Percentiles rank a stretch among this genome's conserved stretches.
Conservation (phyloP, 2,113 vertebrate genomes). For the Argyrosomus japonicus region DNA sequence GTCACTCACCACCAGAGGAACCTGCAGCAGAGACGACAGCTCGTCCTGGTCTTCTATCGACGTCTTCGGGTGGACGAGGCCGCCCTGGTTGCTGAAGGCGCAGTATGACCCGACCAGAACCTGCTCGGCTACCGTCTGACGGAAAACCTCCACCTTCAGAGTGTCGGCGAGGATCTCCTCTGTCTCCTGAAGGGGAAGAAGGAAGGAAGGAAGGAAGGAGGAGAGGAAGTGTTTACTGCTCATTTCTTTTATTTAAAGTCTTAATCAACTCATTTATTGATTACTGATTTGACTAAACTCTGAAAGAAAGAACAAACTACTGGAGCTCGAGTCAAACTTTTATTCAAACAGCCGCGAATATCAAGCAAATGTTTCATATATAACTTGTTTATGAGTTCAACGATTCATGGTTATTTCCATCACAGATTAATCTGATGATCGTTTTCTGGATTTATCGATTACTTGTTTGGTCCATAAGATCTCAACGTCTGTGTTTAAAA, state of each 20-base stretch:
- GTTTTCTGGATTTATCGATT: too few species aligned
- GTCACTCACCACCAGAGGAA: constrained; percentile 95
- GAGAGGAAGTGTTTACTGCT: neutral
- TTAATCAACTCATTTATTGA: too few species aligned
- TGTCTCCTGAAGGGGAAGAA: constrained; percentile 86
- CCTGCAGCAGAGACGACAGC: constrained; percentile 94
- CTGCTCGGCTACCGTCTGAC: constrained; percentile 96
- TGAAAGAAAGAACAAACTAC: too few species aligned
- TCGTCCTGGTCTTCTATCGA: constrained; percentile 98
- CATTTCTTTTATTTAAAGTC: neutral
- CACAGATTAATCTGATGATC: too few species aligned
- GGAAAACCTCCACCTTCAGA: constrained; percentile 97
- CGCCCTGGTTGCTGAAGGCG: constrained; percentile 96
- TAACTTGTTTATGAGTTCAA: too few species aligned
- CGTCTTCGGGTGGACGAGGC: constrained; percentile 95
- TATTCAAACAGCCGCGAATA: too few species aligned
- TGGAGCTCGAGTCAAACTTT: too few species aligned
- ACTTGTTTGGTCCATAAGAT: too few species aligned
- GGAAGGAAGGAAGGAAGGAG: neutral
- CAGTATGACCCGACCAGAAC: constrained; percentile 97
- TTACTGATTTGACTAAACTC: too few species aligned
- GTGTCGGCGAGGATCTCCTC: constrained; percentile 97
- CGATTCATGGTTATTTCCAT: too few species aligned
- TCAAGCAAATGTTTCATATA: too few species aligned
- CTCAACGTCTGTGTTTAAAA: too few species aligned